phyloP scores from a whole-genome alignment of 2,888 invertebrate species.

The Drosophila paramelanica region DNA sequence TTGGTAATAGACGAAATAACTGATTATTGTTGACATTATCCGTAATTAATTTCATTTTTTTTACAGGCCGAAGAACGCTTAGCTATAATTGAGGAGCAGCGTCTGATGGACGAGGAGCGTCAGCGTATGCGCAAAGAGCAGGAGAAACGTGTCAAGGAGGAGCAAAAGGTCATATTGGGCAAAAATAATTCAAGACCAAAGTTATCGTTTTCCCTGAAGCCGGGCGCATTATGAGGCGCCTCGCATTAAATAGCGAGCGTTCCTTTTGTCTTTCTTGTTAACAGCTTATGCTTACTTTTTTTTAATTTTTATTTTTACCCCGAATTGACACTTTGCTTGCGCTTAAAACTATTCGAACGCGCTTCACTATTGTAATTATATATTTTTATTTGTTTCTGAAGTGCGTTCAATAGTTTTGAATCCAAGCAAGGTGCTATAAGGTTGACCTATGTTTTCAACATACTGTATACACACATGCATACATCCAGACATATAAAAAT shows the following conservation, averaged over 20 bases:
- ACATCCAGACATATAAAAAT: conserved; percentile 13
- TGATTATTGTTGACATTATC: background rate
- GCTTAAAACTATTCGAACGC: conserved; percentile 41
- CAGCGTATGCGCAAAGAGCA: conserved; percentile 97
- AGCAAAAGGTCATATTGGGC: conserved; percentile 98
- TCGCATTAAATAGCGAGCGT: conserved; percentile 2
- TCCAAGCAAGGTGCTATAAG: conserved; percentile 50
- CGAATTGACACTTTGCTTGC: conserved; percentile 49
- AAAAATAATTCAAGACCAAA: conserved; percentile 98
- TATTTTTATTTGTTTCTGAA: conserved; percentile 52
- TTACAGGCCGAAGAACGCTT: conserved; percentile 97
- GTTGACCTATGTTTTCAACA: conserved; percentile 29
- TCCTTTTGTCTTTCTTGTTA: conserved; percentile 50
- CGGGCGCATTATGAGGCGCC: conserved; percentile 88
- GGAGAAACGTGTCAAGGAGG: conserved; percentile 95
- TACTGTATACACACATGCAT: conserved; percentile 12
- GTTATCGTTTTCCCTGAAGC: conserved; percentile 95
- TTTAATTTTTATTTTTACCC: conserved; percentile 42
- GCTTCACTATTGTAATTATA: conserved; percentile 58
- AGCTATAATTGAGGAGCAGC: conserved; percentile 98
- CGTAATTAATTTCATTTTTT: conserved; percentile 22
- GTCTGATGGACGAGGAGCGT: conserved; percentile 97
- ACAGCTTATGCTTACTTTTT: conserved; percentile 48
- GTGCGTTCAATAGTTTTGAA: conserved; percentile 36
- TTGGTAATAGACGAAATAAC: conserved; percentile 88